A percentile compares a stretch with the other conserved stretches of the same genome.
Conservation (phyloP, 2,113 vertebrate species). For the Pelusios castaneus region DNA sequence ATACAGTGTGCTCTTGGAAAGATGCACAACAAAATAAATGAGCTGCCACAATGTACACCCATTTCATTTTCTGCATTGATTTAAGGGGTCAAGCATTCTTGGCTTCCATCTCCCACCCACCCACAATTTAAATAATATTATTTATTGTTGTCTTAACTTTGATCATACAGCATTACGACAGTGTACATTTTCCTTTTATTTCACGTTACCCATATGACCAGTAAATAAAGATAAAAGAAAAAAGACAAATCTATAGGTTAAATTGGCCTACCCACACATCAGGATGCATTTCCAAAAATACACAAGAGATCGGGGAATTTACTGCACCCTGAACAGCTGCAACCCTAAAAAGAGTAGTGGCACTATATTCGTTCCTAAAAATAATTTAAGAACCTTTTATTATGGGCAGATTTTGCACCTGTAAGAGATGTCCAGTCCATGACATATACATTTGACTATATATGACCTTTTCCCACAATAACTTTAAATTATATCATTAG, state of each 20-base stretch:
- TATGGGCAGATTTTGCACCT: background rate
- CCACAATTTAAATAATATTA: background rate
- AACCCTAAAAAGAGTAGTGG: background rate
- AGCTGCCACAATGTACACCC: background rate
- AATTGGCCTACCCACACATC: conserved; percentile 6
- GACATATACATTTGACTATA: background rate
- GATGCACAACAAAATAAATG: background rate
- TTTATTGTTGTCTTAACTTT: background rate
- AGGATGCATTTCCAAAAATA: background rate
- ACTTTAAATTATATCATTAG: background rate
- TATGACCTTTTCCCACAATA: background rate
- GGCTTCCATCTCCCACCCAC: background rate
- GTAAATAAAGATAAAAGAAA: background rate
- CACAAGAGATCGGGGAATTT: background rate
- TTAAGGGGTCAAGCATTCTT: background rate
- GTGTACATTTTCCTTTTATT: background rate
- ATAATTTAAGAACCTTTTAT: background rate
- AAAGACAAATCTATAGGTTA: background rate
- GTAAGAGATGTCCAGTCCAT: background rate
- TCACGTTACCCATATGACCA: background rate
- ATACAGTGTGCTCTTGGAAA: background rate
- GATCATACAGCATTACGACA: background rate
- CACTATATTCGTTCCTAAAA: background rate
- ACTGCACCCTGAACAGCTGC: conserved; percentile 14
- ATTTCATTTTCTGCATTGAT: background rate